Base-by-base conservation (phyloP, 2,113 vertebrate genomes). In the Verasper variegatus region DNA sequence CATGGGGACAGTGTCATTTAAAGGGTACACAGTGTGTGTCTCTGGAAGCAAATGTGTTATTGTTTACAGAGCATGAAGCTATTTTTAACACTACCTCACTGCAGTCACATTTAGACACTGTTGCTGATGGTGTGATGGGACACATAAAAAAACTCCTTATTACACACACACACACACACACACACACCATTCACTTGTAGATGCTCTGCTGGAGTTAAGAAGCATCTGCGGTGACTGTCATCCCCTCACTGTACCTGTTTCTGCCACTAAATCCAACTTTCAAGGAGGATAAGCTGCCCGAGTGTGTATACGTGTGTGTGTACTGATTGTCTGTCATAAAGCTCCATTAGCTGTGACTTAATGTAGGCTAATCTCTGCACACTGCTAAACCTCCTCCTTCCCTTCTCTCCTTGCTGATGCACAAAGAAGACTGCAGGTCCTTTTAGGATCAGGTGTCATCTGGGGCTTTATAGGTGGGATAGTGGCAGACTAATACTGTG, bases 281-380 rank as follows among this genome's bases (percentile, higher is more conserved):
- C 37, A 49, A 45, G 73, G 49, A 69, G 72, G 72, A 81, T 67
- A 78, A 76, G 71, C 70, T 77, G 57, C 10, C 40, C 12, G 60
- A 31, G 15, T 49, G 59, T 54, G 60, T 23, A 63, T 72, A 65
- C 17, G 59, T 49, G 14, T 31, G 73, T 71, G 65, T 73, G 56
- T n/a, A n/a, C 40, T 75, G 69, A 74, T 70, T 64, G 51, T 68
- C 26, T 82, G 78, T 80, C 84, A 86, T 85, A 81, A 77, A 87
- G 62, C 71, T 87, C 75, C 68, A 78, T 82, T 82, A 86, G 78
- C 75, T 86, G 51, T 70, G 64, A 81, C 61, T 68, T 78, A 74
- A 88, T 81, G 69, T 84, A 54, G 74, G 79, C 21, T 83, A 82
- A 86, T 86, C 80, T 84, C 69, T 79, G 71, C 60, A 74, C 1